A percentile compares a stretch with the other conserved stretches of the same genome.
phyloP scores from a whole-genome alignment of 1,140 invertebrate species.

The Pygmarrhopalites habei region DNA sequence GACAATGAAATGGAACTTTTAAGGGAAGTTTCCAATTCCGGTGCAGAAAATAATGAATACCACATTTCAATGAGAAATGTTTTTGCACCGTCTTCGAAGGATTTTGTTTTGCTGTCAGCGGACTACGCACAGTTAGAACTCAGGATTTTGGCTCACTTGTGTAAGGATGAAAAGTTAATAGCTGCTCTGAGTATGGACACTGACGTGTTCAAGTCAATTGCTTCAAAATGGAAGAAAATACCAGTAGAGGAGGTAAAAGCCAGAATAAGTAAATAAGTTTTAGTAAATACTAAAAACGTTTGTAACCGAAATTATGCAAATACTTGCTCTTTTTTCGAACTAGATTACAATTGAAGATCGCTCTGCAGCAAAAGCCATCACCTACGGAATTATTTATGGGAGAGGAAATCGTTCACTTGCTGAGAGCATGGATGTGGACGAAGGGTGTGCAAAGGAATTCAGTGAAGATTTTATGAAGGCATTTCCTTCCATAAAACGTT shows the following conservation, averaged over 20 bases:
- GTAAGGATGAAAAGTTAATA: slow-evolving; percentile 63
- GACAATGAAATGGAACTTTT: too few relatives aligned
- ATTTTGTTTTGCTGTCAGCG: slow-evolving; percentile 68
- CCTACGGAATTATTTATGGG: slow-evolving; percentile 97
- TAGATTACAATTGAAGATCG: slow-evolving; percentile 47
- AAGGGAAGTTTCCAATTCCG: too few relatives aligned
- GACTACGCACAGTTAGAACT: slow-evolving; percentile 96
- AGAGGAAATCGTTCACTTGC: slow-evolving; percentile 82
- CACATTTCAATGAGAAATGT: slow-evolving; percentile 49
- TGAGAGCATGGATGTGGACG: slow-evolving; percentile 68
- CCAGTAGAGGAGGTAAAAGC: slow-evolving; percentile 52
- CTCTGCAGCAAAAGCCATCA: slow-evolving; percentile 84
- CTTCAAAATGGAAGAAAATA: slow-evolving; percentile 70
- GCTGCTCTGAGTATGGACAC: slow-evolving; percentile 61
- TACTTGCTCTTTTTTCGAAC: too few relatives aligned
- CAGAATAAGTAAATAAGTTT: too few relatives aligned
- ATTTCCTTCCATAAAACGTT: slow-evolving; percentile 63
- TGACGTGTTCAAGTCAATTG: slow-evolving; percentile 83
- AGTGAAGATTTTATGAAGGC: slow-evolving; percentile 72
- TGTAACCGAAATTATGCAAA: too few relatives aligned
- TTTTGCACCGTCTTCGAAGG: slow-evolving; percentile 36
- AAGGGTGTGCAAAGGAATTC: slow-evolving; percentile 71
- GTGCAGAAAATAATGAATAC: too few relatives aligned
- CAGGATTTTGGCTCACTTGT: slow-evolving; percentile 83
- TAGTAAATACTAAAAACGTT: too few relatives aligned